Conservation (phyloP, 1,140 invertebrate genomes). For the Calycopis cecrops region DNA sequence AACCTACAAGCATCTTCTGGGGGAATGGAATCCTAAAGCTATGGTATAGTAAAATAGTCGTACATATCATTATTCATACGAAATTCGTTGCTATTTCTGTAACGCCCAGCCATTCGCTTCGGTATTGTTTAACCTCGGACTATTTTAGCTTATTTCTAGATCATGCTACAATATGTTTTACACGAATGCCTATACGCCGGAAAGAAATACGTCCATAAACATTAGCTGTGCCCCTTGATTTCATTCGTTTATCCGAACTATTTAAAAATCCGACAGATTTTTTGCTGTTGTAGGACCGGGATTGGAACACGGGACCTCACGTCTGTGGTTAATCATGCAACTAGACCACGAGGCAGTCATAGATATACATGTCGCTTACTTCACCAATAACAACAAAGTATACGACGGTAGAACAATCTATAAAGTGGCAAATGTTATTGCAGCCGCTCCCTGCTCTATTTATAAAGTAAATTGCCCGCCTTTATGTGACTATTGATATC, state of each 20-base stretch:
- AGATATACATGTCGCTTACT: too few relatives aligned
- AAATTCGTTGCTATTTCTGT: constrained; percentile 50
- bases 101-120: constrained; percentile 51
- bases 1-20: too few relatives aligned
- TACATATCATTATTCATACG: constrained; percentile 42
- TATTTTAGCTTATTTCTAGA: constrained; percentile 57
- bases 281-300: too few relatives aligned
- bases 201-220: too few relatives aligned
- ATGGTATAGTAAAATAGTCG: too few relatives aligned
- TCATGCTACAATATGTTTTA: constrained; percentile 33
- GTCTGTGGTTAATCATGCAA: too few relatives aligned
- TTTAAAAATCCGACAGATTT: too few relatives aligned
- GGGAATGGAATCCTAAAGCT: too few relatives aligned
- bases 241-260: too few relatives aligned
- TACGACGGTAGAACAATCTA: constrained; percentile 40
- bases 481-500: constrained; percentile 35
- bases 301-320: too few relatives aligned
- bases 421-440: constrained; percentile 61
- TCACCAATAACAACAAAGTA: constrained; percentile 1
- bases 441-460: constrained; percentile 58
- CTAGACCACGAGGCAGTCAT: too few relatives aligned
- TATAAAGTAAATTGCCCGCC: constrained; percentile 64
- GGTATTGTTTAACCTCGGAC: constrained; percentile 54
- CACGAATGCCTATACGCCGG: not conserved
- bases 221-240: too few relatives aligned